phyloP scores from a whole-genome alignment of 1,140 invertebrate genomes.

The Andricus grossulariae region DNA sequence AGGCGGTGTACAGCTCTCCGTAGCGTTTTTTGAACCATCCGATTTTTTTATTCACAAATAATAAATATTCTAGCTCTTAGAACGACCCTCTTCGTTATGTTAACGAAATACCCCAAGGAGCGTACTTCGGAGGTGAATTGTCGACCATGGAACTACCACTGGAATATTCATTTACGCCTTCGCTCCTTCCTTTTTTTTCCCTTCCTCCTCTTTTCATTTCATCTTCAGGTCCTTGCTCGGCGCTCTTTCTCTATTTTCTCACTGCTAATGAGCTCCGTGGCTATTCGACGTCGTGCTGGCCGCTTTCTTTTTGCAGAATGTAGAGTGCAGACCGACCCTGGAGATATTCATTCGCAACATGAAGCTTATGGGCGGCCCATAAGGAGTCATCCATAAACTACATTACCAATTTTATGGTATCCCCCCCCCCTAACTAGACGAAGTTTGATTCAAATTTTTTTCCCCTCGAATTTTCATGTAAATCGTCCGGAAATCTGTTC shows the following conservation, averaged over 20 bases:
- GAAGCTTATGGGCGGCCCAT: neutral
- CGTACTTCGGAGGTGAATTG: slow-evolving; percentile 21
- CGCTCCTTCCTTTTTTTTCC: neutral
- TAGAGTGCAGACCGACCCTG: neutral
- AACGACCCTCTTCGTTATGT: slow-evolving; percentile 4
- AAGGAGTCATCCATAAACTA: too few species aligned
- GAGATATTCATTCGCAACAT: slow-evolving; percentile 8
- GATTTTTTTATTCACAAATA: neutral
- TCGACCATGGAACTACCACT: slow-evolving; percentile 11
- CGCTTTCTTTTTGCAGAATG: neutral
- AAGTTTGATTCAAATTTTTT: too few species aligned
- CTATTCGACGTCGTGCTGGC: slow-evolving; percentile 3
- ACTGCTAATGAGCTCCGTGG: slow-evolving; percentile 25
- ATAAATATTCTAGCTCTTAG: slow-evolving; percentile 32
- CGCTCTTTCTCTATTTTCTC: slow-evolving; percentile 26
- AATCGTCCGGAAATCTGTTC: too few species aligned
- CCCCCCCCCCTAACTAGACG: too few species aligned
- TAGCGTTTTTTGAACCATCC: too few species aligned
- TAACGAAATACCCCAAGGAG: slow-evolving; percentile 23
- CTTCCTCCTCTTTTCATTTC: neutral
- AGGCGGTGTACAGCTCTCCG: too few species aligned
- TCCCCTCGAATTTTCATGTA: too few species aligned
- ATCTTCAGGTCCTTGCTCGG: neutral
- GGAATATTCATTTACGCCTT: slow-evolving; percentile 26
- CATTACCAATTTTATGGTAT: too few species aligned